Conservation (phyloP, 2,888 invertebrate genomes). For the Orthonychiurus folsomi region DNA sequence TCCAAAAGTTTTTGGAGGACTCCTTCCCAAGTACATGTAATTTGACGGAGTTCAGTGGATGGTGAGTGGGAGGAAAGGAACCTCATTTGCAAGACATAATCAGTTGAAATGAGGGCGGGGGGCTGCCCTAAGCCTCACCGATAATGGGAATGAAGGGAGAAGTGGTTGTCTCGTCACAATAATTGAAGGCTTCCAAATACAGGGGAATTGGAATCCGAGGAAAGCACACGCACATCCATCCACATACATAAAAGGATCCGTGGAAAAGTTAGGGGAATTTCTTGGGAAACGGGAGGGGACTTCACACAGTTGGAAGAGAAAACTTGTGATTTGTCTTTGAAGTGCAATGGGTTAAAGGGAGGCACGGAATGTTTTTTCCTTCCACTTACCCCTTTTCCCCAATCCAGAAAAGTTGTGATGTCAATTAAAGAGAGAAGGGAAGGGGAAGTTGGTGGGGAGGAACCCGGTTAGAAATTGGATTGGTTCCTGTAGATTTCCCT, state of each 20-base stretch:
- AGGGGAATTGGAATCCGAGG: too few relatives aligned
- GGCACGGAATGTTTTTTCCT: background rate
- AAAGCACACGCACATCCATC: background rate
- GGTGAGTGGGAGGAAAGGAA: background rate
- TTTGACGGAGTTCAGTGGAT: background rate
- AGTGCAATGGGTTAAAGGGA: background rate
- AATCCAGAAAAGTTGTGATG: background rate
- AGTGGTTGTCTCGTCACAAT: background rate
- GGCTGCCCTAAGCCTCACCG: too few relatives aligned
- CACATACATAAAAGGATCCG: too few relatives aligned
- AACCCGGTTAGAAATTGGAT: background rate
- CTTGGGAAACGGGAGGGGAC: too few relatives aligned
- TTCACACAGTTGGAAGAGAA: background rate
- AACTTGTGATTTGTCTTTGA: slow-evolving; percentile 1
- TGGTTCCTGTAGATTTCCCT: background rate
- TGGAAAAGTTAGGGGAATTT: too few relatives aligned
- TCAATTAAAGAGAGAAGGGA: background rate
- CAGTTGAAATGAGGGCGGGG: background rate
- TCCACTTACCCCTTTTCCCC: background rate
- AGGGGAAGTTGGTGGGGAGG: background rate
- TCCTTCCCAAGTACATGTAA: too few relatives aligned
- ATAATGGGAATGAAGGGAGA: background rate
- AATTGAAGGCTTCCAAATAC: background rate
- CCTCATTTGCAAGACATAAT: background rate
- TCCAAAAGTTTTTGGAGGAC: slow-evolving; percentile 1